Base-by-base conservation (phyloP, 2,888 invertebrate genomes). In the Hirtodrosophila duncani region DNA sequence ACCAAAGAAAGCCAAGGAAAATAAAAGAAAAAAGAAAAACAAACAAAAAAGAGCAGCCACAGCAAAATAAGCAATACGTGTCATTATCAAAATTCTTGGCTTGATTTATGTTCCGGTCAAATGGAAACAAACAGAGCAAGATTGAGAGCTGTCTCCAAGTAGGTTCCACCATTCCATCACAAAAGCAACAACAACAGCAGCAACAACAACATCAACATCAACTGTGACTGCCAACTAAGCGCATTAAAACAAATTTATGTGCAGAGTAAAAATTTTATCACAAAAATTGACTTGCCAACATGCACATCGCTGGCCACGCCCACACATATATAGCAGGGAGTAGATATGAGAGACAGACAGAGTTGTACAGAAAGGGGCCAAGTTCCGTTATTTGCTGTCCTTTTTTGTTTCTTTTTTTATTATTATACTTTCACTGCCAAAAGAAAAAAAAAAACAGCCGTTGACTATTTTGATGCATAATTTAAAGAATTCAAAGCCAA, bases 221-320 rank as follows among this genome's bases (percentile, higher is more conserved):
- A n/a, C n/a, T n/a, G n/a, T 42, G 46, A 39, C 42, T 48, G 53
- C 41, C 60, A 62, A 57, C 55, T 72, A 79, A 72, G 72, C 72
- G 72, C 72, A 79, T 72, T 79, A 71, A 60, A 68, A 39, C 38
- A 36, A 72, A 72, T 72, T 72, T 75, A 72, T 72, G 77, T 79
- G 55, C 71, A 72, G 36, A 50, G 45, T 38, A 36, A 18, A 42
- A 58, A 51, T 49, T 55, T 63, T 68, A 71, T 74, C 75, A 74
- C 63, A 33, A 36, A 71, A 74, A 74, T 60, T 66, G 63, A 67
- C 58, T 69, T 48, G 68, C 43, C 56, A 62, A 72, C 50, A 48
- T 60, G 42, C 72, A 62, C 49, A 50, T 36, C 44, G 63, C 36
- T 37, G 26, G 49, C 71, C 44, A 57, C 49, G 31, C 56, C 58